Evolutionary conservation across 2,113 vertebrate species (phyloP).

Genomic region (Saguinus imperator): DNA sequence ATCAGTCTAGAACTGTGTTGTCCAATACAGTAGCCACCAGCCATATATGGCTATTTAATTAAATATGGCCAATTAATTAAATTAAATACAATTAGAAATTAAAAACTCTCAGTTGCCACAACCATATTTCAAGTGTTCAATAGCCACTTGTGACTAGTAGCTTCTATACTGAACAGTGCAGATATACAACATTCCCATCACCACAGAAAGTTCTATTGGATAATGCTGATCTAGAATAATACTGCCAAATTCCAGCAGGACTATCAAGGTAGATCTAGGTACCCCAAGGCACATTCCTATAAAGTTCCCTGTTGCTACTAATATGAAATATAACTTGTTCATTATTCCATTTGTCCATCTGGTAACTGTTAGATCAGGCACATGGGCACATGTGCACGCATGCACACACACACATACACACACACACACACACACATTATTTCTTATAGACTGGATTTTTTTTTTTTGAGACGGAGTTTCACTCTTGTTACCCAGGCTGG

Average conservation of each 20-base stretch:
- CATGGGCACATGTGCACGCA: not conserved
- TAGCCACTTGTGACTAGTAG: not conserved
- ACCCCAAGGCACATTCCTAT: not conserved
- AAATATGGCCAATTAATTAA: conserved; percentile 33
- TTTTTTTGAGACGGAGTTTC: too few species aligned
- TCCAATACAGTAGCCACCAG: not conserved
- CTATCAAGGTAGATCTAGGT: not conserved
- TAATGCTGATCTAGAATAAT: not conserved
- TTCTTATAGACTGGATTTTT: not conserved
- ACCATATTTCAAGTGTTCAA: not conserved
- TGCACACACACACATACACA: not conserved
- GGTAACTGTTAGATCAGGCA: not conserved
- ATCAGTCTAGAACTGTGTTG: not conserved
- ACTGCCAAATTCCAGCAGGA: not conserved
- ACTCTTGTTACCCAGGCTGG: too few species aligned
- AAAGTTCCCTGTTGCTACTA: not conserved
- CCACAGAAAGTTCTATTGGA: not conserved
- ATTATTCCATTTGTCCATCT: not conserved
- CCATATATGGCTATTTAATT: not conserved
- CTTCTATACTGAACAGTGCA: not conserved
- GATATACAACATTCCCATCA: not conserved
- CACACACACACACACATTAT: not conserved
- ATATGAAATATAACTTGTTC: not conserved
- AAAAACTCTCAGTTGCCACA: not conserved
- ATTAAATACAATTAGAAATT: conserved; percentile 21